phyloP scores from a whole-genome alignment of 1,140 invertebrate species.

The Heliconius himera region DNA sequence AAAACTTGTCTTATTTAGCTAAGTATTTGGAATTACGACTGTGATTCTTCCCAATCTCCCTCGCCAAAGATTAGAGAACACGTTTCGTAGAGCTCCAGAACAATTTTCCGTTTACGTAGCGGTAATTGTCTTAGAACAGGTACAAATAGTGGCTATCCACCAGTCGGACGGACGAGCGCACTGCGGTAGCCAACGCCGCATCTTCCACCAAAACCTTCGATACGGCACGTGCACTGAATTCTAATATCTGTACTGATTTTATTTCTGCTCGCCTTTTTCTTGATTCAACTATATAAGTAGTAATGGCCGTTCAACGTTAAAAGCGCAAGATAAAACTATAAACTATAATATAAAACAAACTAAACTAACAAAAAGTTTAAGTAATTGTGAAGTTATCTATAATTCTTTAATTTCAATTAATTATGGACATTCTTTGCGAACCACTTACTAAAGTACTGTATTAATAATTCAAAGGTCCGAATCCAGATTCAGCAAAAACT shows the following conservation, averaged over 20 bases:
- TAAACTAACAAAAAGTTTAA: background rate
- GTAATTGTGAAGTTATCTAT: background rate
- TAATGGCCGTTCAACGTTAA: background rate
- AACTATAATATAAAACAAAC: background rate
- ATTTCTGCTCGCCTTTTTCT: constrained; percentile 72
- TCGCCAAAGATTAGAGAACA: constrained; percentile 70
- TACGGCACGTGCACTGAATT: constrained; percentile 73
- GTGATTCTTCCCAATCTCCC: constrained; percentile 49
- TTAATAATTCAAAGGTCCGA: constrained; percentile 74
- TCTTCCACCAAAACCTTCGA: constrained; percentile 66
- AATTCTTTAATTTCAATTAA: constrained; percentile 44
- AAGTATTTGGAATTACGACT: background rate
- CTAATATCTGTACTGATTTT: constrained; percentile 78
- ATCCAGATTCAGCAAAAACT: constrained; percentile 44
- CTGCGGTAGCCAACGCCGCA: constrained; percentile 66
- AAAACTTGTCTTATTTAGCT: constrained; percentile 4
- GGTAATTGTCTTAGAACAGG: constrained; percentile 76
- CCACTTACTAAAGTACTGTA: constrained; percentile 55
- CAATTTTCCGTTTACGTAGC: constrained; percentile 76
- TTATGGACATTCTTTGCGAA: constrained; percentile 70
- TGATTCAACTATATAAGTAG: constrained; percentile 72
- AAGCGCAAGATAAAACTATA: background rate
- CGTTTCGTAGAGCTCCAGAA: constrained; percentile 68
- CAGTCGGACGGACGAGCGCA: constrained; percentile 59
- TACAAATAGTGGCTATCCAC: constrained; percentile 55